Percentiles rank a stretch among this genome's conserved stretches.
These are phyloP conservation scores for Marcusenius ussheri DNA, from an alignment of 2,113 vertebrate genomes.

Conservation along the genomic window DNA sequence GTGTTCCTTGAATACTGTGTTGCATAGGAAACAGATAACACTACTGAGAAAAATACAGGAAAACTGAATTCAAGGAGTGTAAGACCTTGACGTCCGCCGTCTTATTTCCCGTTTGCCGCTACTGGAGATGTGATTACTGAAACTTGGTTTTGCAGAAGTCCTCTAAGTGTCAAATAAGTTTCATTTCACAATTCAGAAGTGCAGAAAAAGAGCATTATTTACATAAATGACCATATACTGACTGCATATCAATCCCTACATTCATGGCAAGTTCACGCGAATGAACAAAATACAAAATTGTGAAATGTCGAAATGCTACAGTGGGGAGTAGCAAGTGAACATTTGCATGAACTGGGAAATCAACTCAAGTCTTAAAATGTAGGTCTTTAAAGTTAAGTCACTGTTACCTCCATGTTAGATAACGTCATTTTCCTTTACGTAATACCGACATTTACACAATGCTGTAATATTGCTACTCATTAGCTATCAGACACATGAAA, in stretches of 20 bases:
- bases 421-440: background rate
- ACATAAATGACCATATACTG: background rate
- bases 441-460: constrained; percentile 5
- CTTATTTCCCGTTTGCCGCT: background rate
- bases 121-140: background rate
- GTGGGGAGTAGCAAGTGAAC: background rate
- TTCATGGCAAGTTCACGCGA: background rate
- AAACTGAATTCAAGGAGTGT: constrained; percentile 67
- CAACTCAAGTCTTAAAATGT: constrained; percentile 6
- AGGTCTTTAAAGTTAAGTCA: background rate
- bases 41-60: constrained; percentile 68
- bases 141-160: background rate
- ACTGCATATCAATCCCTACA: constrained; percentile 3
- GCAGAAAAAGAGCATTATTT: constrained; percentile 7
- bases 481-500: background rate
- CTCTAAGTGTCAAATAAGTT: constrained; percentile 1
- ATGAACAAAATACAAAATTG: background rate
- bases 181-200: constrained; percentile 8
- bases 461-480: constrained; percentile 27
- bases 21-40: constrained; percentile 82
- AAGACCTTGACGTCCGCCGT: constrained; percentile 35
- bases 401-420: background rate
- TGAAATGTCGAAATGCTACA: background rate
- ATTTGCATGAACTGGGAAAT: background rate
- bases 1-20: constrained; percentile 49